Base-by-base conservation (phyloP, 2,888 invertebrate genomes). In the Cheilosia vernalis region DNA sequence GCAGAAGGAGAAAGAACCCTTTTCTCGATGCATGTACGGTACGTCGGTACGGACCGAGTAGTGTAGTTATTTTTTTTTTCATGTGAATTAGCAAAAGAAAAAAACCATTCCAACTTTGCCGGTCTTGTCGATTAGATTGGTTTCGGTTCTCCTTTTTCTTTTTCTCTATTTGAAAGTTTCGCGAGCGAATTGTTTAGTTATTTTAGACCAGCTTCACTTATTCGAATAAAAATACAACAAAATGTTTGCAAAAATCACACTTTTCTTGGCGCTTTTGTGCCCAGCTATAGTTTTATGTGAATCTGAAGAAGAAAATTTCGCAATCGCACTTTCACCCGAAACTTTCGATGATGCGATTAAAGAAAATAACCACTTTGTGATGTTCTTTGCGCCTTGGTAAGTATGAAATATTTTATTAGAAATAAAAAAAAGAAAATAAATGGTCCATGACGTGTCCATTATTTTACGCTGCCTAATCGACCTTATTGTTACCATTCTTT, bases 351-450 rank as follows among this genome's bases (percentile, higher is more conserved):
- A 93, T 67, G 94, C 94, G 91, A 92, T 94, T 89, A 93, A 94
- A 87, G 94, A 94, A 89, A 94, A 94, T 89, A 95, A 96, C 88
- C 95, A 95, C 91, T 96, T 96, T 90, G 93, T 96, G 1, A 95
- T 96, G 94, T 96, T 96, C 91, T 96, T 94, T 92, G 96, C 96
- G 10, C 96, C 96, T 60, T 96, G 96, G 96, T 96, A 92, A 93
- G 94, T 92, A 21, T 27, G 3, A 13, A 19, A 44, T 10, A 47
- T 9, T 19, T 9, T 9, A 47, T 47, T 19, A 3, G 9, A 9
- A 19, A 9, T 47, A 13, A 51, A 51, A 4, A 24, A 24, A 1
- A 51, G 2, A 1, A 24, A 6, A 24, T 4, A 24, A 1, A 13
- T 44, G 1, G 15, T 30, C 13, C 58, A 42, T 81, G 81, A 81